phyloP scores from a whole-genome alignment of 2,888 invertebrate species.

The Altica lythri region DNA sequence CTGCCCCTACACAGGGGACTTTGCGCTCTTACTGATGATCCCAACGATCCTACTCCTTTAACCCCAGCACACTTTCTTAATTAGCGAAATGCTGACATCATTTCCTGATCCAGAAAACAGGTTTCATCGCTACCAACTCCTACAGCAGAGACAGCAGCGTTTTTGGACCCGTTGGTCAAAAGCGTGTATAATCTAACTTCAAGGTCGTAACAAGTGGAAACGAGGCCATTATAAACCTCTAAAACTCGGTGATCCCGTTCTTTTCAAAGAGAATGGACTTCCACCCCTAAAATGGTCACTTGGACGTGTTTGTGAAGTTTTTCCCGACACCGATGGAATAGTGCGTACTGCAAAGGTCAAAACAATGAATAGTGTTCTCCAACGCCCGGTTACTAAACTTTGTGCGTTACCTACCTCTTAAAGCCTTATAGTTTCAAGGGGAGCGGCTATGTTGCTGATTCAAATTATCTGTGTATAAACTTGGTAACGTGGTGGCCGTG shows the following conservation, averaged over 20 bases:
- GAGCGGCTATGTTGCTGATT: conserved; percentile 13
- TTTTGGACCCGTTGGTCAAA: conserved; percentile 24
- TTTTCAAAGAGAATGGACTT: conserved; percentile 26
- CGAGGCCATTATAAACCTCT: no score
- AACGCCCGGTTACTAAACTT: conserved; percentile 19
- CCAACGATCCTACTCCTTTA: conserved; percentile 37
- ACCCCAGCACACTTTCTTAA: conserved; percentile 44
- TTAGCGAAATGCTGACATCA: conserved; percentile 33
- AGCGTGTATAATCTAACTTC: conserved; percentile 40
- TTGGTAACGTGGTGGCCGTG: no score
- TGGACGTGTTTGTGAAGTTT: conserved; percentile 10
- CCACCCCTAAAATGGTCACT: conserved; percentile 24
- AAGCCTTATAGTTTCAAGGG: conserved; percentile 14
- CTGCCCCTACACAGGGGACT: no score
- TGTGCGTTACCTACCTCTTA: conserved; percentile 13
- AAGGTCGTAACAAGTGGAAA: no score
- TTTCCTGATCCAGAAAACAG: conserved; percentile 35
- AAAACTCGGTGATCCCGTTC: conserved; percentile 14
- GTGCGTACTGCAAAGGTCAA: conserved; percentile 15
- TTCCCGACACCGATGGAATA: conserved; percentile 22
- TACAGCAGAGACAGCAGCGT: conserved; percentile 11
- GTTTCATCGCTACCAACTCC: conserved; percentile 37
- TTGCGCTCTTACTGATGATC: conserved; percentile 27
- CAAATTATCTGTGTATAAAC: no score
- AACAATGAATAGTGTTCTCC: conserved; percentile 5